Base-by-base conservation (phyloP, 2,888 invertebrate genomes). In the Drosophila macrospina region DNA sequence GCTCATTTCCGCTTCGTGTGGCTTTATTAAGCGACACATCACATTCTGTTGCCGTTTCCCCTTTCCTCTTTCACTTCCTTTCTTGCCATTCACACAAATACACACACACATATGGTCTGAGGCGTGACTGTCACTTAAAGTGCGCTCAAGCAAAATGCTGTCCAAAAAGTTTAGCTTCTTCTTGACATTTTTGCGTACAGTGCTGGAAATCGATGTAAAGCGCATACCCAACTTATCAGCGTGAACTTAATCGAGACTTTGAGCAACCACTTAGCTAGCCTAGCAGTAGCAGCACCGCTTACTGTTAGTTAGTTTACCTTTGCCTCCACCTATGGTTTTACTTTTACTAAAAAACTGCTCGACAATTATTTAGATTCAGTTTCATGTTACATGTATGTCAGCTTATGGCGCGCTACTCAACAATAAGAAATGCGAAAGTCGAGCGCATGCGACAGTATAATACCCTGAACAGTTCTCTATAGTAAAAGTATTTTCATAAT, bases 1-100 rank as follows among this genome's bases (percentile, higher is more conserved):
- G 80, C 88, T 88, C 86, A 85, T 85, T 85, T 88, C 88, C 88
- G 84, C 80, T 86, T 74, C 80, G 74, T 85, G 76, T 81, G 85
- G 79, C 85, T 85, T 83, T 83, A 85, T 83, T 86, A 85, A 76
- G 71, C 84, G 72, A 62, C 68, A 67, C 37, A 50, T 63, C 56
- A 66, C 41, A 28, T 41, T 44, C 55, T 61, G 39, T 39, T 39
- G 45, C 10, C 45, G 15, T 11, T 13, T 26, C 28, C 30, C 41
- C 24, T 20, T 20, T 7, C 34, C 15, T 16, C 16, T 26, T n/a
- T 1, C 5, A 30, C 57, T 24, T 13, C 41, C 45, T 26, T 41
- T 56, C 34, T 36, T 37, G 3, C 42, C 37, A 28, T 2, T 6
- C 28, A 28, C 28, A 28, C 5, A 28, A 4, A 5, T 47, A 24